phyloP scores from a whole-genome alignment of 2,888 invertebrate genomes.

The Ptychoptera contaminata region DNA sequence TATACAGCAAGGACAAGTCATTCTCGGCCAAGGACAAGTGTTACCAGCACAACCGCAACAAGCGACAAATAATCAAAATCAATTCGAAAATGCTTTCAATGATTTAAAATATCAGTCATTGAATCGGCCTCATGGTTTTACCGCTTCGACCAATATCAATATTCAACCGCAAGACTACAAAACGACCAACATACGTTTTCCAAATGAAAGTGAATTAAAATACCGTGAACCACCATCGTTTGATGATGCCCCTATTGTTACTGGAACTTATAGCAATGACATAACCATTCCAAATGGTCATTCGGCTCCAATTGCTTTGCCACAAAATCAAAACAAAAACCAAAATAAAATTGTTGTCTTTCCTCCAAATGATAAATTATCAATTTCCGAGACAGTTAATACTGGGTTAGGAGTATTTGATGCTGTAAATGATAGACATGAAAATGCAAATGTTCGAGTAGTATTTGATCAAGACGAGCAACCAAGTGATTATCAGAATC shows the following conservation, averaged over 20 bases:
- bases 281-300: conserved; percentile 16
- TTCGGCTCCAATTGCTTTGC: conserved; percentile 22
- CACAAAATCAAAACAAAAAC: conserved; percentile 5
- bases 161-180: conserved; percentile 23
- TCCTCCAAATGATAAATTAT: conserved; percentile 15
- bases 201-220: conserved; percentile 20
- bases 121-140: conserved; percentile 3
- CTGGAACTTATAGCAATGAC: conserved; percentile 8
- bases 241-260: conserved; percentile 11
- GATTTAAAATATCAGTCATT: conserved; percentile 11
- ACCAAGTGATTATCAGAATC: background rate
- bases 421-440: background rate
- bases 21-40: no score
- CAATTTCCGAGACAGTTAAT: conserved; percentile 1
- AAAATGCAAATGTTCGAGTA: background rate
- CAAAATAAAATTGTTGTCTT: conserved; percentile 22
- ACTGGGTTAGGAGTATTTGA: background rate
- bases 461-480: conserved; percentile 1
- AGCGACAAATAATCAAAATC: conserved; percentile 20
- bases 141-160: background rate
- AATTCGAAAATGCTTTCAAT: conserved; percentile 25
- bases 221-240: conserved; percentile 14
- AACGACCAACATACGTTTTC: conserved; percentile 28
- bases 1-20: no score
- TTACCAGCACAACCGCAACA: no score